Conservation (phyloP, 64 coral and sea anemone genomes). For the Trachythela sp. region DNA sequence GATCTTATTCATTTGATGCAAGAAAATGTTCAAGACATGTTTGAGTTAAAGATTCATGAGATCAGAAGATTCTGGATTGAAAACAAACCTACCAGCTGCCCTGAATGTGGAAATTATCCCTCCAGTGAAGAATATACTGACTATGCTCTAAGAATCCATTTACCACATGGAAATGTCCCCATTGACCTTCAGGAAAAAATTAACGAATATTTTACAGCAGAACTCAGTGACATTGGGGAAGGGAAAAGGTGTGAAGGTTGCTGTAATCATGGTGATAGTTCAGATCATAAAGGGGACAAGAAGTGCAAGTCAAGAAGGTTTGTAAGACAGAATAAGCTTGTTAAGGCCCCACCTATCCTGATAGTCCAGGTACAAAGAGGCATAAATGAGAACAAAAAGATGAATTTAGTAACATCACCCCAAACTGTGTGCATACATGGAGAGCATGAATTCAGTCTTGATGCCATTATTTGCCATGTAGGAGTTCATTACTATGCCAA, state of each 20-base stretch:
- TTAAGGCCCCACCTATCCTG: background rate
- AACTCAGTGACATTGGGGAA: background rate
- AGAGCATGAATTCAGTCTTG: background rate
- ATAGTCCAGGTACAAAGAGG: background rate
- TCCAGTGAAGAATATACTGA: background rate
- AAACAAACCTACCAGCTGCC: background rate
- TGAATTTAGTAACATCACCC: slow-evolving; percentile 7
- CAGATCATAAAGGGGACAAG: background rate
- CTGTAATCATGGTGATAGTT: background rate
- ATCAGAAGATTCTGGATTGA: slow-evolving; percentile 1
- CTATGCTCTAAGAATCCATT: background rate
- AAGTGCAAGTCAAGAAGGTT: background rate
- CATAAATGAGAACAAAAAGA: background rate
- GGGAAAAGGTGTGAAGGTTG: slow-evolving; percentile 14
- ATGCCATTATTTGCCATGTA: slow-evolving; percentile 10
- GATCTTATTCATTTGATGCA: background rate
- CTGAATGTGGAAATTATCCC: background rate
- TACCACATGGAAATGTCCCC: background rate
- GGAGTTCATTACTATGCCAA: background rate
- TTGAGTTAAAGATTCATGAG: slow-evolving; percentile 6
- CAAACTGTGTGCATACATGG: background rate
- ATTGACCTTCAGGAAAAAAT: background rate
- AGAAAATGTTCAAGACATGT: background rate
- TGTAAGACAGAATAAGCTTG: slow-evolving; percentile 2
- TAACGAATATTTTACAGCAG: background rate